phyloP scores from a whole-genome alignment of 2,888 invertebrate genomes.

The Exephanes ischioxanthus region DNA sequence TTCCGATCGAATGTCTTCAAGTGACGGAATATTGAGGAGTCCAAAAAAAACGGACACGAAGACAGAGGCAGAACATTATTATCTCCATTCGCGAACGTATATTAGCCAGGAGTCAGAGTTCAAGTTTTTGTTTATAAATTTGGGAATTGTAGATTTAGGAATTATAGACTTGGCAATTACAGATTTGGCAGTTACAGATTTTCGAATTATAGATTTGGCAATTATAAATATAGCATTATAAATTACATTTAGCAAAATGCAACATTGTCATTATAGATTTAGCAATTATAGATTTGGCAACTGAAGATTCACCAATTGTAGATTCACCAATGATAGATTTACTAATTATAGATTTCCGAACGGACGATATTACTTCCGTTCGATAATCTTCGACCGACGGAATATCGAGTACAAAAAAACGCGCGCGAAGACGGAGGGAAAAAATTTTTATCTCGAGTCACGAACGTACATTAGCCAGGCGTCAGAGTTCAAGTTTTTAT shows the following conservation, averaged over 20 bases:
- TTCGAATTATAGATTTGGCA: too few relatives aligned
- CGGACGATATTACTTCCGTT: not conserved
- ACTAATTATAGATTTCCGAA: too few relatives aligned
- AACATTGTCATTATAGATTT: too few relatives aligned
- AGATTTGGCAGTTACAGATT: too few relatives aligned
- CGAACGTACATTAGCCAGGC: conserved; percentile 22
- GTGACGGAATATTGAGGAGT: not conserved
- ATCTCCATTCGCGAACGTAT: conserved; percentile 34
- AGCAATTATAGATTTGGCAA: too few relatives aligned
- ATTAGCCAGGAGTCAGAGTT: conserved; percentile 56
- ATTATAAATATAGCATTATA: too few relatives aligned
- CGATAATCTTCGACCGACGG: not conserved
- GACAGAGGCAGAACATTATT: conserved; percentile 5
- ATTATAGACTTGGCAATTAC: too few relatives aligned
- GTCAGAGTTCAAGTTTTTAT: conserved; percentile 62
- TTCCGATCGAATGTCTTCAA: not conserved
- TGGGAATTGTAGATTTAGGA: too few relatives aligned
- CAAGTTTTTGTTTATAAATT: conserved; percentile 43
- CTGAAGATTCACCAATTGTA: too few relatives aligned
- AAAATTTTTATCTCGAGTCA: conserved; percentile 29
- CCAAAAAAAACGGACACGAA: not conserved
- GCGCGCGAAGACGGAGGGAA: not conserved
- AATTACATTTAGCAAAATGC: too few relatives aligned
- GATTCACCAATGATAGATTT: too few relatives aligned
- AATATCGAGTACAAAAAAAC: conserved; percentile 4